Base-by-base conservation (phyloP, 2,888 invertebrate species). In the Micoletzkya japonica region DNA sequence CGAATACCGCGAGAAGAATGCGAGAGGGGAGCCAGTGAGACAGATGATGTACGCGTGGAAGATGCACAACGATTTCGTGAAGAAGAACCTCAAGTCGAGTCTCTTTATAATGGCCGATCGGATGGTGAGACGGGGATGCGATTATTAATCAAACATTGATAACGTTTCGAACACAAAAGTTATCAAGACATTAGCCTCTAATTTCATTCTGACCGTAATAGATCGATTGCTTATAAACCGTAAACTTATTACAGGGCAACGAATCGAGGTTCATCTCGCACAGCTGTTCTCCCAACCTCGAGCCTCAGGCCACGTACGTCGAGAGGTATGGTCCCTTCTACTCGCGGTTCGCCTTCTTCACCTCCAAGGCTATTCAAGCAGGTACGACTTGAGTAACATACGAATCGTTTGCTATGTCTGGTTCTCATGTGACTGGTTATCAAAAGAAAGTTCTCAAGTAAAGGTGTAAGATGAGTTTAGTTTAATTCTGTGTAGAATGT, bases 201-300 rank as follows among this genome's bases (percentile, higher is more conserved):
- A n/a, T n/a, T n/a, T n/a, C n/a, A n/a, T n/a, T n/a, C n/a, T n/a
- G n/a, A n/a, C n/a, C n/a, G n/a, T n/a, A n/a, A n/a, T n/a, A n/a
- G n/a, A n/a, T n/a, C n/a, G n/a, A n/a, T n/a, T n/a, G n/a, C n/a
- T n/a, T n/a, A n/a, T n/a, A n/a, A n/a, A n/a, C n/a, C n/a, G n/a
- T n/a, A n/a, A n/a, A n/a, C n/a, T n/a, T n/a, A n/a, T 34, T 61
- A n/a, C 61, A 63, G 63, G 63, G 63, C 20, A 63, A 63, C 30
- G 63, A 63, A 34, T 37, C 63, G 4, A 44, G 63, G 3, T 63
- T 63, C 50, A 63, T 63, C 50, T 63, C 63, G 17, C 63, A 63
- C 17, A 49, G 49, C n/a, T 63, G 63, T n/a, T 14, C n/a, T 4
- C 63, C 63, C 14, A 63, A 63, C 24, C 63, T 63, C n/a, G 7